phyloP scores from a whole-genome alignment of 2,888 invertebrate genomes.

The Ornithoptera alexandrae region DNA sequence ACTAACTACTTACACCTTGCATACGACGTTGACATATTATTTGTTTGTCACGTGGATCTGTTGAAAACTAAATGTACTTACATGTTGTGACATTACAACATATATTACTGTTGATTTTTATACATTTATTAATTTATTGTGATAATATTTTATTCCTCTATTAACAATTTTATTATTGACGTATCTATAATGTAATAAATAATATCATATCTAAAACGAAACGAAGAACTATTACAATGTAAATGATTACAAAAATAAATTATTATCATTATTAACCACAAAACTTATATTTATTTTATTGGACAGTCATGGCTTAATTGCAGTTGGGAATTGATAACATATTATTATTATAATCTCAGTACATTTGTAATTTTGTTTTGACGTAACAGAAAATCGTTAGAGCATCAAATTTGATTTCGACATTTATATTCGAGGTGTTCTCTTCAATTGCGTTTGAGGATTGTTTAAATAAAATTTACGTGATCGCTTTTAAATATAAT shows the following conservation, averaged over 20 bases:
- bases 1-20: conserved; percentile 38
- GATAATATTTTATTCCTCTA: conserved; percentile 60
- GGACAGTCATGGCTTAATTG: conserved; percentile 48
- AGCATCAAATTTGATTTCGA: conserved; percentile 37
- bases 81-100: conserved; percentile 65
- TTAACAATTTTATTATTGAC: conserved; percentile 61
- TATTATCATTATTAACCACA: conserved; percentile 30
- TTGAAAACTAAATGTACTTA: conserved; percentile 50
- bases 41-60: conserved; percentile 47
- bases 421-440: conserved; percentile 29
- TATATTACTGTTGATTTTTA: conserved; percentile 59
- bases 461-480: conserved; percentile 42
- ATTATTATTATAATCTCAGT: conserved; percentile 40
- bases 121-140: conserved; percentile 53
- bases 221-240: conserved; percentile 47
- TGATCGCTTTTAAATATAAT: conserved; percentile 59
- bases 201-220: conserved; percentile 66
- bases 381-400: neutral
- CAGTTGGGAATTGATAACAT: conserved; percentile 69
- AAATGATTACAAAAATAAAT: conserved; percentile 42
- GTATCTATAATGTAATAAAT: conserved; percentile 52
- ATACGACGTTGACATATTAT: conserved; percentile 37
- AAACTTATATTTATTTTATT: conserved; percentile 8
- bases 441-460: conserved; percentile 6
- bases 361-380: neutral